A percentile compares a stretch with the other conserved stretches of the same genome.
These are phyloP conservation scores for Perodicticus potto DNA, from an alignment of 2,797 vertebrate species.

Conservation along the genomic window DNA sequence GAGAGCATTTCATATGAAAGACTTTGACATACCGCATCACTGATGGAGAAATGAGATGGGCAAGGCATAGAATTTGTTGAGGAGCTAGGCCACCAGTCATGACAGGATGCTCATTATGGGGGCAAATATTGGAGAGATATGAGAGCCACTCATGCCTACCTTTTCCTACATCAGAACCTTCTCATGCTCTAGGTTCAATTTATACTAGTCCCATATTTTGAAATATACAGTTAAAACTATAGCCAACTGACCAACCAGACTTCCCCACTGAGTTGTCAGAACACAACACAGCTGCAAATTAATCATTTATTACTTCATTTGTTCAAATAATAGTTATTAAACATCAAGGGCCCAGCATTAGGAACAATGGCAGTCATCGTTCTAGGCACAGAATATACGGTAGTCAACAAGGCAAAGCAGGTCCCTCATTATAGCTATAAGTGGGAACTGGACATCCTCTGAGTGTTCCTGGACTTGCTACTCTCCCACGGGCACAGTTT, in stretches of 20 bases:
- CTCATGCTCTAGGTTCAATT: neutral
- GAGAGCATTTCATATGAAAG: neutral
- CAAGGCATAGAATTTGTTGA: slow-evolving; percentile 11
- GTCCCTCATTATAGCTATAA: neutral
- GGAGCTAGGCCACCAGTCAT: neutral
- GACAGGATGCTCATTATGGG: neutral
- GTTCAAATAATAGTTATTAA: neutral
- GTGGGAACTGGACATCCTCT: neutral
- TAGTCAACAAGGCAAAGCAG: neutral
- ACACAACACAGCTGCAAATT: neutral
- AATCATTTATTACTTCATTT: neutral
- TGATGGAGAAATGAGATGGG: neutral
- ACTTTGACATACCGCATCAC: neutral
- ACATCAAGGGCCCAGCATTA: neutral
- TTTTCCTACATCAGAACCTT: neutral
- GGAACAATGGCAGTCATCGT: neutral
- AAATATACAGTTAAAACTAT: slow-evolving; percentile 27
- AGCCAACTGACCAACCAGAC: neutral
- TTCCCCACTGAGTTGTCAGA: neutral
- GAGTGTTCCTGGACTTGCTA: neutral
- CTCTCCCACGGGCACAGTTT: neutral
- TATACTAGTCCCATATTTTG: neutral
- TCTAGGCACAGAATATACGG: neutral
- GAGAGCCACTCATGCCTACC: neutral
- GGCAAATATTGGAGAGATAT: neutral